phyloP scores from a whole-genome alignment of 2,797 vertebrate species.

The Potorous gilbertii region DNA sequence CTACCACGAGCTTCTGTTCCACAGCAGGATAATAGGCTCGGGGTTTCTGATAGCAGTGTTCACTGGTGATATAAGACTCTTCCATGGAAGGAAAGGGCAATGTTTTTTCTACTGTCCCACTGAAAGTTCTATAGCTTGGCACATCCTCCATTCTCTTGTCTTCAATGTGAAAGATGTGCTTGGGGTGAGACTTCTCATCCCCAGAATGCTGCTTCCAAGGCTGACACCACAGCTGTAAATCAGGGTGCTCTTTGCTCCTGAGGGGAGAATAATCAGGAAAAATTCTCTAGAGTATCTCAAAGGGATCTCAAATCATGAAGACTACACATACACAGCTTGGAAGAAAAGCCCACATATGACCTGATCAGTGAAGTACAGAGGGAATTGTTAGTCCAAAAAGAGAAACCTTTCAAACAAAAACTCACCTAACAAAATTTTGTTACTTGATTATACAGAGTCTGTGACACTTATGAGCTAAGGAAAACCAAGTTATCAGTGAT shows the following conservation, averaged over 20 bases:
- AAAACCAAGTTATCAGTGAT: neutral
- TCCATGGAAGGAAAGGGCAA: conserved; percentile 84
- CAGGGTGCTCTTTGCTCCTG: conserved; percentile 93
- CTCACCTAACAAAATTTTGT: neutral
- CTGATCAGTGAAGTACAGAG: neutral
- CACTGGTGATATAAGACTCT: conserved; percentile 96
- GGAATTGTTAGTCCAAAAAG: neutral
- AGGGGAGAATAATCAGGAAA: conserved; percentile 54
- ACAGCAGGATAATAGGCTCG: conserved; percentile 94
- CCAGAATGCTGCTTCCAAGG: conserved; percentile 90
- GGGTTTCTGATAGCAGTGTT: conserved; percentile 99
- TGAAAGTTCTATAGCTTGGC: conserved; percentile 87
- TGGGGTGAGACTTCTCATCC: conserved; percentile 85
- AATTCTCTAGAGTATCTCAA: conserved; percentile 24
- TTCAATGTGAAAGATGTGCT: conserved; percentile 82
- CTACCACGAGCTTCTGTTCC: conserved; percentile 96
- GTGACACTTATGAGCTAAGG: neutral
- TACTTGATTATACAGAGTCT: neutral
- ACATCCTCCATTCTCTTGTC: conserved; percentile 84
- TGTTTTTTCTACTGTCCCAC: conserved; percentile 88
- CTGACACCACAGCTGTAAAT: conserved; percentile 95
- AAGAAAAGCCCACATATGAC: neutral
- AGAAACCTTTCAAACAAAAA: neutral
- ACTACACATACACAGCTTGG: neutral
- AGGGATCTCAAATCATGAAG: conserved; percentile 32